Evolutionary conservation across 2,113 vertebrate genomes (phyloP).

Genomic region (Triplophysa siluroides): DNA sequence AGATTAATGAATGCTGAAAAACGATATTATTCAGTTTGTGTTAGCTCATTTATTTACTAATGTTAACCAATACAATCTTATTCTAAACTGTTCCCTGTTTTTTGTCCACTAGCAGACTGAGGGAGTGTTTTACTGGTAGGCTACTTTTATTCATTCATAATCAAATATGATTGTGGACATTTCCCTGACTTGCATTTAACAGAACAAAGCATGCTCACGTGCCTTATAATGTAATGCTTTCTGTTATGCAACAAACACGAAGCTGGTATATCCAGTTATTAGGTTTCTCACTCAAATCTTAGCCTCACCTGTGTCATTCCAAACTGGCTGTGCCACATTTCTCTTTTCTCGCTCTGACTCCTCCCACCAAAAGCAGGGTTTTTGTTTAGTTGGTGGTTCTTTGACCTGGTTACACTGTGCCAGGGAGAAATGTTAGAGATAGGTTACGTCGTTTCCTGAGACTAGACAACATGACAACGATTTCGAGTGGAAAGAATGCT

Average conservation of each 20-base stretch:
- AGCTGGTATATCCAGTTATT: conserved; percentile 30
- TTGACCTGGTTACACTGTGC: conserved; percentile 10
- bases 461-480: conserved; percentile 25
- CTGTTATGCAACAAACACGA: background rate
- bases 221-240: background rate
- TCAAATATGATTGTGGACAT: background rate
- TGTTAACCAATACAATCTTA: too few relatives aligned
- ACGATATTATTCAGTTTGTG: too few relatives aligned
- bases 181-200: background rate
- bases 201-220: background rate
- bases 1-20: too few relatives aligned
- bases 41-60: too few relatives aligned
- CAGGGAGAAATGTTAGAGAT: conserved; percentile 1
- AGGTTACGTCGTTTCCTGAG: background rate
- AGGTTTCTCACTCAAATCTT: background rate
- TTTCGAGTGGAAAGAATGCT: conserved; percentile 51
- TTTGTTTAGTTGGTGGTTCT: conserved; percentile 24
- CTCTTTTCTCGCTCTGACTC: conserved; percentile 43
- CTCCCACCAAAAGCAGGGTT: conserved; percentile 25
- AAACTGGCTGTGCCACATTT: conserved; percentile 69
- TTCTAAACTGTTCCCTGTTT: too few relatives aligned
- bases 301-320: conserved; percentile 12
- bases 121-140: background rate
- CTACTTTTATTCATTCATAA: background rate
- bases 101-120: too few relatives aligned